phyloP scores from a whole-genome alignment of 2,113 vertebrate genomes.

The Lepus europaeus region DNA sequence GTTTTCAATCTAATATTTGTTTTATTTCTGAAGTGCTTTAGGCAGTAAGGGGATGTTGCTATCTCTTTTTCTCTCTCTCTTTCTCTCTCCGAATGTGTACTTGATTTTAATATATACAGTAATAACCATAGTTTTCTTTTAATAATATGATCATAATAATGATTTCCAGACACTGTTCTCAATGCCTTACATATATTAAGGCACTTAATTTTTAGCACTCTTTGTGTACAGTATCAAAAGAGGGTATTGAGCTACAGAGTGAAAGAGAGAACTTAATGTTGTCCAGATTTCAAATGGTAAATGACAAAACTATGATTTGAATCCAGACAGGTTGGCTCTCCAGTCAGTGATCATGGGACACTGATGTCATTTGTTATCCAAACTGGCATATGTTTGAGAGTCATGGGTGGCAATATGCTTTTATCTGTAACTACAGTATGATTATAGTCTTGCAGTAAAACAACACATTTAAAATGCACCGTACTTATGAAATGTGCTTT shows the following conservation, averaged over 20 bases:
- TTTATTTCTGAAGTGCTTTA: constrained; percentile 35
- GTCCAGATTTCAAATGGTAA: background rate
- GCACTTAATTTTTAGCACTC: background rate
- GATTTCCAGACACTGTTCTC: background rate
- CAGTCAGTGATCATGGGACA: background rate
- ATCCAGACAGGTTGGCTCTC: background rate
- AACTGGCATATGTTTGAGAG: background rate
- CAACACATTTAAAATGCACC: background rate
- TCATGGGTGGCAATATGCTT: background rate
- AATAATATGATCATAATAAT: background rate
- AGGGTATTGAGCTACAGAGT: background rate
- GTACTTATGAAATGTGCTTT: background rate
- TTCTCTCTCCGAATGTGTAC: background rate
- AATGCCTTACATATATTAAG: background rate
- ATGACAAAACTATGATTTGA: background rate
- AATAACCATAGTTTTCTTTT: background rate
- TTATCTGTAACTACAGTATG: background rate
- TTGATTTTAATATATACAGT: constrained; percentile 26
- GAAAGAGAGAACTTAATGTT: background rate
- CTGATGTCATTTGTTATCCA: background rate
- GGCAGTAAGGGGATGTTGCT: background rate
- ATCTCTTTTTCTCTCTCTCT: background rate
- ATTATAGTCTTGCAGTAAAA: background rate
- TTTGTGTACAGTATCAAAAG: background rate
- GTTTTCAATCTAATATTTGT: constrained; percentile 18